These are phyloP conservation scores for Sinocyclocheilus grahami DNA, from an alignment of 2,113 vertebrate species.

Conservation along the genomic window DNA sequence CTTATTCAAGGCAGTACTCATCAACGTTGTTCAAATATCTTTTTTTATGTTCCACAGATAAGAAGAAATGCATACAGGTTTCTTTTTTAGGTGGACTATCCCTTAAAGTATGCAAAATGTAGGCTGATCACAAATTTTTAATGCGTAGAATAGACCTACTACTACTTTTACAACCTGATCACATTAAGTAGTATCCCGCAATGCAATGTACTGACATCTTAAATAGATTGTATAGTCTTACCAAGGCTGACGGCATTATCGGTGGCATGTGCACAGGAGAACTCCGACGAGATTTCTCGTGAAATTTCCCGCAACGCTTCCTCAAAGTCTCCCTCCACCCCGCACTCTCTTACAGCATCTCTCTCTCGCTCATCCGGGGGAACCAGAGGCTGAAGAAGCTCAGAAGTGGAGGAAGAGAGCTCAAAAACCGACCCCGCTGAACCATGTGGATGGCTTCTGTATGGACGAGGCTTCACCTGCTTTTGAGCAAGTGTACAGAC, in stretches of 20 bases:
- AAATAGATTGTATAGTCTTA: conserved; percentile 40
- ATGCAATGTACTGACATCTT: not conserved
- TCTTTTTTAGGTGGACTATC: no score
- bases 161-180: not conserved
- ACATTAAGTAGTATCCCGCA: not conserved
- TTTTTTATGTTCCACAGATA: not conserved
- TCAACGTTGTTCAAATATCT: no score
- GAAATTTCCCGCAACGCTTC: conserved; percentile 78
- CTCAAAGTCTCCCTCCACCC: conserved; percentile 61
- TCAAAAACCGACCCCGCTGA: conserved; percentile 81
- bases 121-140: not conserved
- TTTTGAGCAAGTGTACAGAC: no score
- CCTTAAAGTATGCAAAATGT: not conserved
- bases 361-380: conserved; percentile 61
- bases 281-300: conserved; percentile 79
- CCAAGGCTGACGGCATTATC: conserved; percentile 66
- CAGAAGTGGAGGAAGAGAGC: conserved; percentile 62
- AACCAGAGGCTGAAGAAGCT: conserved; percentile 70
- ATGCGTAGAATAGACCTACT: no score
- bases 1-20: no score
- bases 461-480: conserved; percentile 71
- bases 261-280: conserved; percentile 76
- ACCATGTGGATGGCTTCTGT: conserved; percentile 63
- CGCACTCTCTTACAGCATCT: not conserved
- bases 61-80: not conserved